Base-by-base conservation (phyloP, 2,888 invertebrate genomes). In the Dorcus hopei region DNA sequence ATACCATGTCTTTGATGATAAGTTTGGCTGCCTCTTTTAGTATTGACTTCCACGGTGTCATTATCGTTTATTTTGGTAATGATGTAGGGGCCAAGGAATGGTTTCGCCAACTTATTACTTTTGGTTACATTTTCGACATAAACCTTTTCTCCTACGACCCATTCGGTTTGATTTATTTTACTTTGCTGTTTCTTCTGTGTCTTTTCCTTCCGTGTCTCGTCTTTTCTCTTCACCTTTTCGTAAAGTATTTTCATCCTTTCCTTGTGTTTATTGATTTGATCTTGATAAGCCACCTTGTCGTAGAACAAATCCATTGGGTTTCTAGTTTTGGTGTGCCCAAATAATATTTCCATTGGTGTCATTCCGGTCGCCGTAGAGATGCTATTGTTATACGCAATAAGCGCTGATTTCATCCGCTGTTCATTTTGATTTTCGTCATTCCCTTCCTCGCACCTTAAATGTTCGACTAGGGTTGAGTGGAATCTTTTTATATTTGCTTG, bases 1-100 rank as follows among this genome's bases (percentile, higher is more conserved):
- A 52, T 40, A 23, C 42, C 40, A 16, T 52, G 52, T 40, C 42
- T 52, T 9, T 14, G 39, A 11, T 52, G 14, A 19, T 52, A 41
- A n/a, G 14, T 52, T n/a, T 54, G 48, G 2, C 9, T 48, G 19
- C 49, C 49, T 14, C 38, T 33, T 33, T 38, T 26, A 2, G 16
- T 45, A 9, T 16, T 23, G 3, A 45, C 16, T 19, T 45, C 16
- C 14, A 45, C 16, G n/a, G n/a, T 45, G 3, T 23, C 16, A 16
- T 45, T 45, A 4, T n/a, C 16, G 8, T 45, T 45, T 3, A 3
- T 16, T 45, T 45, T n/a, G 14, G 11, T 11, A 6, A 45, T 45
- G 3, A 6, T 16, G 9, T 45, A 45, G 14, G 16, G 45, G 11
- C 45, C 45, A 4, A 45, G 23, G 45, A 45, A 45, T 45, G 45